Evolutionary conservation across 2,888 invertebrate species (phyloP).

Genomic region (Volucella inflata): DNA sequence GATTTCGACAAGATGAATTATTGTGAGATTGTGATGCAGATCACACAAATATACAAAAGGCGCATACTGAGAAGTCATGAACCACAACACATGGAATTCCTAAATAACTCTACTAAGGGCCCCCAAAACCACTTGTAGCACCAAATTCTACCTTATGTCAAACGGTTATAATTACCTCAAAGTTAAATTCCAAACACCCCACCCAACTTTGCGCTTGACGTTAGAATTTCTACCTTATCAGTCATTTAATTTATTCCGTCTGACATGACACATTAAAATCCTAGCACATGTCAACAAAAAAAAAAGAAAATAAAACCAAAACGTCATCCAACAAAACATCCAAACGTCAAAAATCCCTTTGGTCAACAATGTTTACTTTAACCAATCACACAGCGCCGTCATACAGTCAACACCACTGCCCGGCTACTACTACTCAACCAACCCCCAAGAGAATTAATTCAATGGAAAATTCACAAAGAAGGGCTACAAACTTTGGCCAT

Average conservation of each 20-base stretch:
- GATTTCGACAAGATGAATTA: too few species aligned
- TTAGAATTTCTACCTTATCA: slow-evolving; percentile 20
- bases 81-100: neutral
- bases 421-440: neutral
- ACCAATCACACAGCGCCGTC: slow-evolving; percentile 26
- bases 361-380: slow-evolving; percentile 45
- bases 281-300: slow-evolving; percentile 44
- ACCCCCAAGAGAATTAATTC: slow-evolving; percentile 41
- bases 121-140: slow-evolving; percentile 63
- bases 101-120: slow-evolving; percentile 14
- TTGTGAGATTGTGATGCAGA: too few species aligned
- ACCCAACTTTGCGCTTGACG: slow-evolving; percentile 9
- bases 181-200: slow-evolving; percentile 34
- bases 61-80: too few species aligned
- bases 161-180: slow-evolving; percentile 13
- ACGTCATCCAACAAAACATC: slow-evolving; percentile 19
- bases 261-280: slow-evolving; percentile 56
- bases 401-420: neutral
- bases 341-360: slow-evolving; percentile 50
- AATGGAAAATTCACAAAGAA: slow-evolving; percentile 33
- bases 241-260: slow-evolving; percentile 60
- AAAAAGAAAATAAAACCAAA: slow-evolving; percentile 1
- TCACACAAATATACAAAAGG: too few species aligned
- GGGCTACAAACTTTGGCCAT: slow-evolving; percentile 33
- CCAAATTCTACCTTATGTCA: slow-evolving; percentile 1